Base-by-base conservation (phyloP, 2,888 invertebrate genomes). In the Oxystoma pomonae region DNA sequence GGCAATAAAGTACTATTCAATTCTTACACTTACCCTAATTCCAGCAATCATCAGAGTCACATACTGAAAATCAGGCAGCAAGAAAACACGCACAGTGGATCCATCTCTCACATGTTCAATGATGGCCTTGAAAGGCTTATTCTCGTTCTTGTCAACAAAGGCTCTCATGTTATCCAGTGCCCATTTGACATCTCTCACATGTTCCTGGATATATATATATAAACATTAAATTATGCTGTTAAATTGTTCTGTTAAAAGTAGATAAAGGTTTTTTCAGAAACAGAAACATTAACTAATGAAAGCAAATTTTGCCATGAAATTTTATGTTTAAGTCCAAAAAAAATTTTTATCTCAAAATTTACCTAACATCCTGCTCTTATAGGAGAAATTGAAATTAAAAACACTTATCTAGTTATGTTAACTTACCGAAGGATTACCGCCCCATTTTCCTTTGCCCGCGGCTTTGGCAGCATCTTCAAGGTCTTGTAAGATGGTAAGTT, bases 71-170 rank as follows among this genome's bases (percentile, higher is more conserved):
- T 92, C 92, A 1, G 98, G 97, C 62, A 98, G 81, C 12, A 99
- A 83, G 74, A 97, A 92, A 1, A 94, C 91, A 68, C 98, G 86
- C 16, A 98, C 89, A 0, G 98, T 98, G 35, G 96, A 96, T 0
- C 98, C 98, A 81, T 99, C 98, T 62, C 97, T 87, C 0, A 99
- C 98, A 83, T 97, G 96, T 78, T 99, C 99, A 72, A 99, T 91
- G 63, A 99, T 88, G 56, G 98, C 97, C 80, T 90, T 91, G 2
- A 98, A 83, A 0, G 94, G 95, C 76, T 95, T 92, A 50, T 90
- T 90, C 67, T 90, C 90, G 69, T 88, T 87, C 74, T 93, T 90
- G 74, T 96, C 96, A 1, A 98, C 92, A 81, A 90, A 87, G 59
- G 86, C 85, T 59, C 89, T 83, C 74, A 78, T 75, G 77, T 94